Evolutionary conservation across 2,113 vertebrate genomes (phyloP), one percentile per base, ranked within the genome.

Genomic region (Cromileptes altivelis): DNA sequence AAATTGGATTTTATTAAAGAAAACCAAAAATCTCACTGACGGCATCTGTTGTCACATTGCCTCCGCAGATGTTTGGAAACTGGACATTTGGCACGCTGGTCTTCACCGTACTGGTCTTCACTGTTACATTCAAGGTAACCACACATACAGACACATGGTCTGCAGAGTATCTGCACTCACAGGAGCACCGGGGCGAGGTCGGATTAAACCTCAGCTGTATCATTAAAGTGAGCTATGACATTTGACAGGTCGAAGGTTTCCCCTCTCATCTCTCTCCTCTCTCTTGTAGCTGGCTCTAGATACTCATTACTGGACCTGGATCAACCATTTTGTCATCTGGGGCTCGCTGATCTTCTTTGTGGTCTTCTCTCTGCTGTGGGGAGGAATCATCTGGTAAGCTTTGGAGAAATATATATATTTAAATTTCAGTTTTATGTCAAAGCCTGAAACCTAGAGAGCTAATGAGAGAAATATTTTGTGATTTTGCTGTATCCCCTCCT

Each of bases 241-340:
- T 61, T 10, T 33, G 57, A 70, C 57, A 14, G 11, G 4, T 91
- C 1, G 11, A 68, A 61, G 55, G 18, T 17, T 50, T 13, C 25
- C 23, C 14, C 21, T 52, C 61, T 67, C 27, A 58, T 64, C 37
- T 60, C 17, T 82, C 12, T 0, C 70, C 21, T 85, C 3, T 91
- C 52, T 78, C 60, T 85, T 91, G 15, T 37, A 99, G 98, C 92
- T 99, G 86, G 98, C 96, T n/a, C 94, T 99, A 49, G 98, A 99
- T 88, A 99, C 98, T 4, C 97, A 97, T 80, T 98, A 99, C 94
- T 99, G 98, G 98, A 99, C 98, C 0, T 99, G 98, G 98, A 97
- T 99, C 92, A 99, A 99, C 94, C 98, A 99, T 80, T 98, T 99
- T 67, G 96, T 99, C 78, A 98, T 99, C 91, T 99, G 98, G 98